These are phyloP conservation scores for Xylota sylvarum DNA, from an alignment of 2,888 invertebrate species.

Conservation along the genomic window DNA sequence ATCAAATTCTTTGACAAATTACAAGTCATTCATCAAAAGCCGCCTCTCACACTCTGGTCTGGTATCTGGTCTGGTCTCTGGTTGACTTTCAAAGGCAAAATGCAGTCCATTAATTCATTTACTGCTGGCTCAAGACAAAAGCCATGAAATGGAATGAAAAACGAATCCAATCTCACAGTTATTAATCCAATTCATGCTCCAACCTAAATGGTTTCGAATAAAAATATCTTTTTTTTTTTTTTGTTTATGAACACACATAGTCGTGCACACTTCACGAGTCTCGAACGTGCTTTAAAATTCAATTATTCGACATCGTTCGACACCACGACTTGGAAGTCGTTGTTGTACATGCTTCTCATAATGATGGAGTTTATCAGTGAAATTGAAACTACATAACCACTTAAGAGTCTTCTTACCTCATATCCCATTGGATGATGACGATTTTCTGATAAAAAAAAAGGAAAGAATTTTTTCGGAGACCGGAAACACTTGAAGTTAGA, in stretches of 20 bases:
- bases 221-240: background rate
- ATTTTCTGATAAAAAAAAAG: conserved; percentile 3
- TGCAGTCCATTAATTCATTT: conserved; percentile 5
- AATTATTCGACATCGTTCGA: conserved; percentile 63
- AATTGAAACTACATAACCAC: conserved; percentile 19
- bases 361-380: conserved; percentile 32
- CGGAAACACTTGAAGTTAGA: conserved; percentile 56
- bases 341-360: conserved; percentile 31
- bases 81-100: background rate
- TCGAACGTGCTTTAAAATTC: conserved; percentile 69
- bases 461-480: conserved; percentile 32
- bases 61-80: no score
- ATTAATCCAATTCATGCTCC: conserved; percentile 54
- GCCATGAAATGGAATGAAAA: background rate
- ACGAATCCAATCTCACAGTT: conserved; percentile 34
- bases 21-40: conserved; percentile 4
- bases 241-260: background rate
- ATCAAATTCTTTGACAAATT: conserved; percentile 23
- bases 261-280: conserved; percentile 22
- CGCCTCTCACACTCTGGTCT: conserved; percentile 5
- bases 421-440: no score
- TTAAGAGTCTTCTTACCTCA: conserved; percentile 21
- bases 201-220: conserved; percentile 37
- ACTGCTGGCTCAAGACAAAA: conserved; percentile 13
- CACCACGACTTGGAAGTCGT: conserved; percentile 20